A percentile compares a stretch with the other conserved stretches of the same genome.
These are phyloP conservation scores for Gastrophysa polygoni DNA, from an alignment of 2,888 invertebrate genomes.

Conservation along the genomic window DNA sequence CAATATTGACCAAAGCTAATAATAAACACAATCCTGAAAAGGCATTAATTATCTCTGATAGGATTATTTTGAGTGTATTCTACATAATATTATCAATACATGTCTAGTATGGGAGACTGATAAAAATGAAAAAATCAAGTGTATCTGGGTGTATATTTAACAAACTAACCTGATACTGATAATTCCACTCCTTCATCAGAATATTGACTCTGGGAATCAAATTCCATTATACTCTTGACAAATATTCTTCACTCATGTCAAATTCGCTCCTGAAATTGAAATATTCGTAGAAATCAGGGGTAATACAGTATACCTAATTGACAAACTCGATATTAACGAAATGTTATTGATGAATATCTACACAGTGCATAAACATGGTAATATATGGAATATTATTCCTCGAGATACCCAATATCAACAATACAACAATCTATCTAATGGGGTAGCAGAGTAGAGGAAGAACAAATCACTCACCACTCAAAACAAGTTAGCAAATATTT, in stretches of 20 bases:
- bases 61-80: not conserved
- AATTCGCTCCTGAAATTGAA: constrained; percentile 25
- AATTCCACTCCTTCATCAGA: constrained; percentile 52
- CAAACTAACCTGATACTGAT: constrained; percentile 45
- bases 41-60: not conserved
- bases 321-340: too few relatives aligned
- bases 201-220: constrained; percentile 50
- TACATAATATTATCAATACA: not conserved
- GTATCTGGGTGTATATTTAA: not conserved
- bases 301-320: too few relatives aligned
- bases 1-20: not conserved
- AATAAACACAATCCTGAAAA: not conserved
- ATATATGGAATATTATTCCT: not conserved
- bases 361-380: too few relatives aligned
- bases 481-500: not conserved
- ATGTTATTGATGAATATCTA: not conserved
- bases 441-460: not conserved
- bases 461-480: not conserved
- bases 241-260: constrained; percentile 33
- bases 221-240: constrained; percentile 46
- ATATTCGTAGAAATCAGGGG: not conserved
- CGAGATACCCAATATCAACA: not conserved
- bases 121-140: not conserved
- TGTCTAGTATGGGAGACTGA: not conserved
- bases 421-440: not conserved